Evolutionary conservation across 1,140 invertebrate species (phyloP), one percentile per base, ranked within the genome.

Genomic region (Macrotrachela quadricornifera): DNA sequence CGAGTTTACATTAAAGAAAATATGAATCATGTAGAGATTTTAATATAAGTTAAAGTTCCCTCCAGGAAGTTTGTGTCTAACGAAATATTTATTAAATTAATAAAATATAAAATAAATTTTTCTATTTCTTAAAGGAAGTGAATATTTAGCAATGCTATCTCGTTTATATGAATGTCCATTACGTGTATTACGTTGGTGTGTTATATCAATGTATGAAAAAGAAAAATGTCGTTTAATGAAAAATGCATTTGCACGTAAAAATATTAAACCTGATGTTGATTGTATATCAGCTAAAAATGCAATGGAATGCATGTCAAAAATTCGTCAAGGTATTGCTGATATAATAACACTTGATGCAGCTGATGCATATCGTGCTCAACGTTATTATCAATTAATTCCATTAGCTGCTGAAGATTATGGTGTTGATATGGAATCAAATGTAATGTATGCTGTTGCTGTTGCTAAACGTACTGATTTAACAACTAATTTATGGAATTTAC

Each of bases 201-300:
- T 94, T 10, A 87, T 85, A 1, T 92, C 87, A 0, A 78, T 84
- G 46, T 74, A 78, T 0, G 90, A 95, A 70, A 76, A 83, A 68
- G 78, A 80, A 30, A 96, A 96, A 71, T 96, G 90, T 67, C 69
- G 82, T 38, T 82, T 82, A 68, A 94, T 96, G 88, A 83, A 78
- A 73, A 84, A 88, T 70, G 65, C 72, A 57, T 68, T 71, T 86
- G 51, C 82, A 80, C 70, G 85, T 80, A 15, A 84, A 83, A 64
- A 75, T 82, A 68, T 96, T 13, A 83, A 86, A 59, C 91, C 91
- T 0, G 78, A 84, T 62, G 74, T 96, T 62, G 73, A 77, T 39
- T 95, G 90, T 65, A 77, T 83, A 57, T 81, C 80, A 64, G 84
- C 77, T 9, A 77, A 81, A 56, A 86, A 80, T 59, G 79, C 86